Base-by-base conservation (phyloP, 2,113 vertebrate genomes). In the Hiodon alosoides region DNA sequence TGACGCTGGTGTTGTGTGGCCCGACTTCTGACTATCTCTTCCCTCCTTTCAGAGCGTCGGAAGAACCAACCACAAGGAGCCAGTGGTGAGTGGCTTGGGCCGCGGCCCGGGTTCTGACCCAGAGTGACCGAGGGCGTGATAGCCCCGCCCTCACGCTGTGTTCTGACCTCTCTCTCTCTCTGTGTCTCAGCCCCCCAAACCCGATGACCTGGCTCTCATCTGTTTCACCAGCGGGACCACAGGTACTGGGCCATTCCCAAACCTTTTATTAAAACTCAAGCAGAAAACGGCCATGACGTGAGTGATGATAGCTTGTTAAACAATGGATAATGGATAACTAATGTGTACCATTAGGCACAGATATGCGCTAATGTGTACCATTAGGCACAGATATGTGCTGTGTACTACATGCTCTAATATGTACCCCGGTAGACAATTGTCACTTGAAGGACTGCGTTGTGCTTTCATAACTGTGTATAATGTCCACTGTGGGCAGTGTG, bases 221-320 rank as follows among this genome's bases (percentile, higher is more conserved):
- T 92, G 92, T 85, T 93, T 92, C 72, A 93, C 92, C 55, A 92
- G 91, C 69, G 92, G 92, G 83, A 93, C 92, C 67, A 93, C 92
- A 88, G 92, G 92, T 91, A 62, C 60, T 62, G 60, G 60, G 60
- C 17, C 60, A 0, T 62, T 62, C 7, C 5, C 60, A 62, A 62
- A 62, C 6, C n/a, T 6, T 62, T 14, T 13, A 57, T 6, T 4
- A 62, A 16, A 16, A 62, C 54, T 7, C 1, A 57, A 57, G 10
- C 54, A 57, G 54, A 10, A 57, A 7, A 10, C 5, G 54, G 54
- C 54, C 31, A 31, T 31, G 54, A 2, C 54, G 54, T 7, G 54
- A 2, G 54, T 57, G 54, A 10, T 57, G 54, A 31, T 31, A 50
- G 50, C 66, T 68, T 51, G 66, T 68, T 68, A 31, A 31, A 31